Evolutionary conservation across 1,140 invertebrate species (phyloP), one percentile per base, ranked within the genome.

Genomic region (Drosophila watanabei): DNA sequence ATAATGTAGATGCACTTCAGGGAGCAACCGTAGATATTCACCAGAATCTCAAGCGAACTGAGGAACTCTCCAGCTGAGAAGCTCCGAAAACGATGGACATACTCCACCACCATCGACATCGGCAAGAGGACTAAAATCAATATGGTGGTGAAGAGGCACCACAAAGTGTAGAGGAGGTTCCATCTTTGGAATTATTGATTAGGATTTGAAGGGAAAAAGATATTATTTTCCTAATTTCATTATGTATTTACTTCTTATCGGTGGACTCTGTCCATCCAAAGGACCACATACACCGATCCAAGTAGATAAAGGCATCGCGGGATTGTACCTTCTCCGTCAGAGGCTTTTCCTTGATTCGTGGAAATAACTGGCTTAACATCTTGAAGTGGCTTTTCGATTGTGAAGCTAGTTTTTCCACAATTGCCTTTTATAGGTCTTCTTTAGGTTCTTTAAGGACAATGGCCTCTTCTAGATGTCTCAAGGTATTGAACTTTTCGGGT

Each of bases 11-110:
- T 37, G 24, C 62, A 37, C 45, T 88, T 88, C 2, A 84, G 20
- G 46, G 78, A 69, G 7, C 59, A 71, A 5, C 85, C 85, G 2
- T 79, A 64, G 3, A 75, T 65, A 11, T 89, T 81, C 0, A 83
- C 37, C 1, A n/a, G 14, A 16, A 81, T 58, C 32, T 78, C 69
- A 0, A 88, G 14, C 2, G 85, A 88, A 41, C 80, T 88, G 7
- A 88, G 54, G 9, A 88, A 88, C 35, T 88, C 72, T 0, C 62
- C 56, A 0, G 72, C 72, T 4, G 84, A 72, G 28, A 88, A 88
- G 35, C 49, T 65, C 1, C 33, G 46, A 0, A 89, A 57, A 2
- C 75, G 59, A 33, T 70, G 46, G 4, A 77, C 9, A 9, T 89
- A 88, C 35, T 79, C 80, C 1, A 61, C n/a, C 16, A 63, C 5